These are phyloP conservation scores for Lateolabrax maculatus DNA, from an alignment of 2,797 vertebrate genomes.

Conservation along the genomic window DNA sequence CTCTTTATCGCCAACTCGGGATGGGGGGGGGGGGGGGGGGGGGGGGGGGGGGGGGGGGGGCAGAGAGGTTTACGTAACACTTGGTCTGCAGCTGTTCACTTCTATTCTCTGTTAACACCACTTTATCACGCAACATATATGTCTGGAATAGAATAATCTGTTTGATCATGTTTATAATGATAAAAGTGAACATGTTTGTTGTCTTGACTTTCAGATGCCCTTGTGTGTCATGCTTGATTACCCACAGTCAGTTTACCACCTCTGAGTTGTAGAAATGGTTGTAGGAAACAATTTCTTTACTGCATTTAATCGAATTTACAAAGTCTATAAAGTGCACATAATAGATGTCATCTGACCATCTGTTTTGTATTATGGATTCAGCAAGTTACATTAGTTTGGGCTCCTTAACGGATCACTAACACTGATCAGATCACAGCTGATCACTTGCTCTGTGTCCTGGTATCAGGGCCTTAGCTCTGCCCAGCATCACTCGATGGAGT, in stretches of 20 bases:
- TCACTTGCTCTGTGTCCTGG: slow-evolving; percentile 20
- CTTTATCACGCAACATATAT: neutral
- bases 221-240: slow-evolving; percentile 11
- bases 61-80: slow-evolving; percentile 52
- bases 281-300: neutral
- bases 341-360: neutral
- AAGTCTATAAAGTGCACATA: neutral
- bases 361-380: neutral
- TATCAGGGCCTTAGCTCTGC: slow-evolving; percentile 26
- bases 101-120: neutral
- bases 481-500: slow-evolving; percentile 20
- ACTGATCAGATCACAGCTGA: slow-evolving; percentile 40
- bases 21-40: too few relatives aligned
- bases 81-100: slow-evolving; percentile 36
- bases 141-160: neutral
- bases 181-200: neutral
- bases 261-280: neutral
- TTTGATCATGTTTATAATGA: neutral
- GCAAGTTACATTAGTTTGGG: neutral
- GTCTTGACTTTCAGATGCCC: slow-evolving; percentile 31
- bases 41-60: too few relatives aligned
- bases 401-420: neutral
- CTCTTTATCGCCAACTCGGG: neutral
- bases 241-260: neutral
- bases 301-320: slow-evolving; percentile 7